phyloP scores from a whole-genome alignment of 2,113 vertebrate genomes.

The Ceyx cyanopectus region DNA sequence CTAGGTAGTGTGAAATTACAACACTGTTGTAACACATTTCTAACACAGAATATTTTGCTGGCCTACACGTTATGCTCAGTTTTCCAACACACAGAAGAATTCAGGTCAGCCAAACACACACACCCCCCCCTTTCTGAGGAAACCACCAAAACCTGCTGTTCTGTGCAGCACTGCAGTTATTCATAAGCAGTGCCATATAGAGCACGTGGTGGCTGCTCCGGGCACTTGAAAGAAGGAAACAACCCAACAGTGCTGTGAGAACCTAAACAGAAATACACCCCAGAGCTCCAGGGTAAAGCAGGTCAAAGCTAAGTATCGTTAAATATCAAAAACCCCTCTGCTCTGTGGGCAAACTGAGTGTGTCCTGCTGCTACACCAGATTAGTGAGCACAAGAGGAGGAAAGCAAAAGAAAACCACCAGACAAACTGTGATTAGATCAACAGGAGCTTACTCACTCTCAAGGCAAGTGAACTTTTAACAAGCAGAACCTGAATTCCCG shows the following conservation, averaged over 20 bases:
- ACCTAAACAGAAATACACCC: neutral
- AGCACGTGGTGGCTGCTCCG: neutral
- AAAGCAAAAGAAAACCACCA: neutral
- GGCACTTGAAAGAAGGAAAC: neutral
- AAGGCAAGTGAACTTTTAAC: neutral
- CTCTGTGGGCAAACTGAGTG: neutral
- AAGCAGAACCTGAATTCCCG: conserved; percentile 54
- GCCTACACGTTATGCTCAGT: neutral
- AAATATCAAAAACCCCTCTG: neutral
- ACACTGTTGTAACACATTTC: accelerated
- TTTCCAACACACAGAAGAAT: neutral
- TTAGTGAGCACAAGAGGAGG: neutral
- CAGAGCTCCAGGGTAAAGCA: neutral
- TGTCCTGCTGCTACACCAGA: neutral
- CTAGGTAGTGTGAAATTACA: neutral
- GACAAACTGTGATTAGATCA: neutral
- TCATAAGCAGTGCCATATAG: neutral
- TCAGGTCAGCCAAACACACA: neutral
- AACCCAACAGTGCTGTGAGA: neutral
- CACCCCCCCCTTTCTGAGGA: neutral
- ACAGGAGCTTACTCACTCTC: conserved; percentile 12
- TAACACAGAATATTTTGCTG: neutral
- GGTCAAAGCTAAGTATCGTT: neutral
- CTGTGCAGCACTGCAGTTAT: neutral
- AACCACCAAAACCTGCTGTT: neutral